Evolutionary conservation across 2,888 invertebrate species (phyloP).

Genomic region (Lasioglossum villosulum): DNA sequence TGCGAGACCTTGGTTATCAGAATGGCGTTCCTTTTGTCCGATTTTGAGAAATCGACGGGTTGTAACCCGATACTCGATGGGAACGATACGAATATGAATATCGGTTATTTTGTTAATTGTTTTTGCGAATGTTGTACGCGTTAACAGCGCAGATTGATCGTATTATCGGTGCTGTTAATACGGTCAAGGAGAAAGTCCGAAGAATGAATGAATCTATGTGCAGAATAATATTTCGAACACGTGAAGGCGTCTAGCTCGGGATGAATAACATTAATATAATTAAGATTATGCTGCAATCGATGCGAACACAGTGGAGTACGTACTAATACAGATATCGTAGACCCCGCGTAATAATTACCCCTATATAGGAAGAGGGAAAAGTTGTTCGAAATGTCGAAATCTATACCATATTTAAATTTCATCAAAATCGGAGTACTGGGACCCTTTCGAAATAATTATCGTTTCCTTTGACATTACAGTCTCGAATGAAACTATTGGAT

Average conservation of each 20-base stretch:
- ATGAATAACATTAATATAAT: constrained; percentile 6
- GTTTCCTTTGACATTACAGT: no score
- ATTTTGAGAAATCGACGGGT: not conserved
- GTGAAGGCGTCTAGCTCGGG: not conserved
- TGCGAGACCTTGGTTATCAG: not conserved
- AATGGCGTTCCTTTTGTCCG: not conserved
- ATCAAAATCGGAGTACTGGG: no score
- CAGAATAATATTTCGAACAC: not conserved
- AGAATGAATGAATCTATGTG: not conserved
- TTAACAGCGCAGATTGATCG: not conserved
- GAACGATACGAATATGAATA: not conserved
- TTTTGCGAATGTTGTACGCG: not conserved
- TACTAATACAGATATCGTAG: not conserved
- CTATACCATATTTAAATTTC: no score
- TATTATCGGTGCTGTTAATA: not conserved
- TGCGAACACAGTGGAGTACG: not conserved
- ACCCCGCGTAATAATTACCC: not conserved
- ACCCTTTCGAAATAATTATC: no score
- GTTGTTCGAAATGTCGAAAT: no score
- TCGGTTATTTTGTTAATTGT: not conserved
- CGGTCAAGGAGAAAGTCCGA: constrained; percentile 8
- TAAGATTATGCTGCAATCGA: not conserved
- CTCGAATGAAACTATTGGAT: no score
- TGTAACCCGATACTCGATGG: not conserved
- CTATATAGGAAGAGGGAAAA: no score